Evolutionary conservation across 1,140 invertebrate genomes (phyloP).

Genomic region (Halyomorpha halys): DNA sequence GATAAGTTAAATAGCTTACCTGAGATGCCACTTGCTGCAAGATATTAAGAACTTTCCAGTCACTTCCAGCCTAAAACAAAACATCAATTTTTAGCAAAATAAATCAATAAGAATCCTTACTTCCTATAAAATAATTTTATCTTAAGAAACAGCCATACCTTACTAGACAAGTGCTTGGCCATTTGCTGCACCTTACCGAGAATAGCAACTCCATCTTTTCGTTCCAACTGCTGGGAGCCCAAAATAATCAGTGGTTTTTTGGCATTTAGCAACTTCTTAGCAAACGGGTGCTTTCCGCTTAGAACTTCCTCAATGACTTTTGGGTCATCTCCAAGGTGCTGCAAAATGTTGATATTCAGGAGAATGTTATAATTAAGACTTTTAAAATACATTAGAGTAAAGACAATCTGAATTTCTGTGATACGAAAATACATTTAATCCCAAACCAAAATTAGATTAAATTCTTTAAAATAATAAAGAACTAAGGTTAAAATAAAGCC

Average conservation of each 20-base stretch:
- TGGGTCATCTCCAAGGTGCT: conserved; percentile 75
- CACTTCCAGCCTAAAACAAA: conserved; percentile 35
- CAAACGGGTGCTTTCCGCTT: conserved; percentile 63
- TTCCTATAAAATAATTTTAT: not conserved
- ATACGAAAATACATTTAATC: too few species aligned
- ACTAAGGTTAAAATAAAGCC: too few species aligned
- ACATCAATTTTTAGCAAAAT: not conserved
- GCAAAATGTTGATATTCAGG: conserved; percentile 27
- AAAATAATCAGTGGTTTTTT: conserved; percentile 88
- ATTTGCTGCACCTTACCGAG: conserved; percentile 64
- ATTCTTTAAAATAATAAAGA: too few species aligned
- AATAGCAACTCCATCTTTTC: conserved; percentile 67
- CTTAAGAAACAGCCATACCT: not conserved
- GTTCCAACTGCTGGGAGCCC: conserved; percentile 70
- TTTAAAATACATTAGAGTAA: too few species aligned
- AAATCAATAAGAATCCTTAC: not conserved
- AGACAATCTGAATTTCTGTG: too few species aligned
- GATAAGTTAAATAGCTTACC: conserved; percentile 37
- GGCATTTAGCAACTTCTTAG: conserved; percentile 59
- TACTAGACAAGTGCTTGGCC: conserved; percentile 33
- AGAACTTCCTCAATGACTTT: conserved; percentile 61
- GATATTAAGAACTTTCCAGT: conserved; percentile 79
- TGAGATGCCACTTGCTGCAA: conserved; percentile 84
- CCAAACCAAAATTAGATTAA: too few species aligned
- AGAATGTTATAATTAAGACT: too few species aligned